Evolutionary conservation across 2,888 invertebrate genomes (phyloP), one percentile per base, ranked within the genome.

Genomic region (Xiphydria camelus): DNA sequence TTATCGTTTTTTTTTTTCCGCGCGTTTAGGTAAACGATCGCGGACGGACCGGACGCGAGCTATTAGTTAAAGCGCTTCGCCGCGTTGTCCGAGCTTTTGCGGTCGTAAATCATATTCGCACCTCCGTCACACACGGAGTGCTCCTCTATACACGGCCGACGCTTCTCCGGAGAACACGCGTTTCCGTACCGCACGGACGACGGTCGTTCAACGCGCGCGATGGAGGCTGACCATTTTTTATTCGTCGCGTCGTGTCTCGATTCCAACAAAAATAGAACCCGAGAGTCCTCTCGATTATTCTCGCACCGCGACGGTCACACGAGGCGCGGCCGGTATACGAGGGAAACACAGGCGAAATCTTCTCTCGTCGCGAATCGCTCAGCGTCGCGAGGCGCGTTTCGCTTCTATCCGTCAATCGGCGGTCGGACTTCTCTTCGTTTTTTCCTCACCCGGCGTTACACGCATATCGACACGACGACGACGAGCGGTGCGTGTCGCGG

Each of bases 81-180:
- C 40, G 34, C 6, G 34, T 36, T 22, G 38, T 39, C 38, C 15
- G 32, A 37, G 31, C 12, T 38, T 43, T 33, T 44, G 29, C 18
- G 31, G 26, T 38, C n/a, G 38, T 44, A 38, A 39, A 44, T 44
- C 44, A 44, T 44, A 44, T 44, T 44, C 38, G 32, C 44, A 44
- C 44, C 44, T 44, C 29, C 29, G 12, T 29, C 29, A 29, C 5
- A 26, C n/a, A n/a, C n/a, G n/a, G n/a, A n/a, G n/a, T n/a, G n/a
- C n/a, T n/a, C n/a, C n/a, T n/a, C n/a, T n/a, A n/a, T n/a, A n/a
- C n/a, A n/a, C n/a, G n/a, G n/a, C n/a, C 20, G 26, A 42, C 29
- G 20, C 34, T 20, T 35, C 36, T 26, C 12, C 29, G 35, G 42
- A 25, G 15, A 42, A 15, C 14, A 42, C 20, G 26, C 26, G 20